Evolutionary conservation across 2,113 vertebrate genomes (phyloP), one percentile per base, ranked within the genome.

Genomic region (Alosa alosa): DNA sequence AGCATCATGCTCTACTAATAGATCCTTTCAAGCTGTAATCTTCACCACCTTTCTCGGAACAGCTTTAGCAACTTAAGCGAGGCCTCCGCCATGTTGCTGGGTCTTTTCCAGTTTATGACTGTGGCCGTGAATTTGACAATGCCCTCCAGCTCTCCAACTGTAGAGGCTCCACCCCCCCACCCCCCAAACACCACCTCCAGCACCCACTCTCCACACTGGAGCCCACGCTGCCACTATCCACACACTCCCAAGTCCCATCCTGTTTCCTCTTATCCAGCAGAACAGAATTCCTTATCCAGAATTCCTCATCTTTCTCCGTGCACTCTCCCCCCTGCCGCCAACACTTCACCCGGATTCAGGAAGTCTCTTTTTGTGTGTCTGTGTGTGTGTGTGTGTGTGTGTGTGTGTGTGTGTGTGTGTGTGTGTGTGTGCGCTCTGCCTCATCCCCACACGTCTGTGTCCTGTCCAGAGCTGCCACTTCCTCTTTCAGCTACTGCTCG

Each of bases 281-380:
- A 78, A 78, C 72, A 78, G 72, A 78, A 78, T 78, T 78, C 72
- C 72, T 36, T 39, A 39, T 78, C 72, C 72, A 78, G 72, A 78
- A 78, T 78, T 39, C 72, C 72, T 78, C 25, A 78, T 36, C 72
- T 78, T 15, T 39, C 60, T 64, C 22, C 41, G 4, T n/a, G 60
- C 60, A 4, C 72, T 6, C 68, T 9, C 17, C 17, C 18, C 18
- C 3, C 50, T 3, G 15, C 55, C 31, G 36, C 72, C 72, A 78
- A 36, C 31, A 31, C 31, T 78, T 39, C 72, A 39, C 31, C 72
- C 72, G 72, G 72, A 78, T 78, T 78, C 72, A 78, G 72, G 72
- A 78, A 78, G 72, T 78, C 9, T 68, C 3, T 36, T 9, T 39
- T 31, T 13, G 31, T 75, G 68, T 75, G 68, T 31, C 2, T 39